Evolutionary conservation across 2,888 invertebrate species (phyloP), one percentile per base, ranked within the genome.

Genomic region (Cordilura impudica): DNA sequence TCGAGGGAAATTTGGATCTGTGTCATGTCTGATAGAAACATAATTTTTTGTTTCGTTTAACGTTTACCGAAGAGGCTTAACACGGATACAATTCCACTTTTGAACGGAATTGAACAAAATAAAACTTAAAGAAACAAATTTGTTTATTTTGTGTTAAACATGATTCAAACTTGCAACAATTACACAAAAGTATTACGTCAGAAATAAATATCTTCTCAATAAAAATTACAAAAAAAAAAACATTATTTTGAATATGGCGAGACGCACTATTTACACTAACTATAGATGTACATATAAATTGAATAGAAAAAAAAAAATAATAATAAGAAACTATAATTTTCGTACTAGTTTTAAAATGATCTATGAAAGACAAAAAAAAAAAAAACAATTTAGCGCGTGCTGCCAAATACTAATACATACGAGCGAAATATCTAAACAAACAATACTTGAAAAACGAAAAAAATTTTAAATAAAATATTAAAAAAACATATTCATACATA

Each of bases 201-300:
- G 65, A 65, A 65, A 39, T 72, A 56, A 65, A 72, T 47, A 56
- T 31, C n/a, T 54, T 54, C 18, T 12, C 21, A 54, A 45, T 54
- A n/a, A n/a, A n/a, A n/a, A n/a, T 71, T 56, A 26, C 26, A 53
- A 71, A 49, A 60, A 14, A 16, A 58, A 18, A 31, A 31, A 31
- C 8, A 65, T 45, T 70, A 45, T 71, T 53, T 71, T 60, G 45
- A 26, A 45, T 65, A 45, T 60, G 65, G 45, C 76, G 51, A 70
- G 76, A 71, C 65, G 58, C 53, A 65, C 70, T 65, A 60, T 71
- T 71, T 65, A 70, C 35, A 60, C 12, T 35, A 76, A 65, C 35
- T 54, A 49, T 63, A 54, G 31, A 72, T n/a, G n/a, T n/a, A n/a
- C n/a, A n/a, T n/a, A n/a, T n/a, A n/a, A n/a, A n/a, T n/a, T n/a